A percentile compares a stretch with the other conserved stretches of the same genome.
Conservation (phyloP, 2,888 invertebrate genomes). For the Torymus aiolomorphi region DNA sequence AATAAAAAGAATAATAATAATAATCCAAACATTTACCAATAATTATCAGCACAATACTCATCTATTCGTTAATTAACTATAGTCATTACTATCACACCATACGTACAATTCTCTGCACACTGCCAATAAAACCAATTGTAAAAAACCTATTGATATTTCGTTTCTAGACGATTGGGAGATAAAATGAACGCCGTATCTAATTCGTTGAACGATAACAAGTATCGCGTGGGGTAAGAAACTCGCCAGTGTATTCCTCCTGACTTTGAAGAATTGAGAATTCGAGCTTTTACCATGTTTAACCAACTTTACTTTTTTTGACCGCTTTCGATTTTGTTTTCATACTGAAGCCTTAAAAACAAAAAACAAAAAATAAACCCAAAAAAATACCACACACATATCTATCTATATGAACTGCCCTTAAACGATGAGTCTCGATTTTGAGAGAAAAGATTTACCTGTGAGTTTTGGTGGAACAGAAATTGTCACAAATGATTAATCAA, state of each 20-base stretch:
- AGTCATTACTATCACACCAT: conserved; percentile 29
- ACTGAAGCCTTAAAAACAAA: conserved; percentile 40
- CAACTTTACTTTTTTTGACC: conserved; percentile 32
- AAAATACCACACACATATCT: too few species aligned
- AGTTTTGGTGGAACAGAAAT: conserved; percentile 36
- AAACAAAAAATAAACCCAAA: not conserved
- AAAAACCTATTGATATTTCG: conserved; percentile 44
- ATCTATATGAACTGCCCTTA: conserved; percentile 29
- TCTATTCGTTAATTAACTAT: conserved; percentile 51
- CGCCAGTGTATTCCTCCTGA: conserved; percentile 24
- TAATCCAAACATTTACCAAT: conserved; percentile 45
- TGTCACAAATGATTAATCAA: conserved; percentile 5
- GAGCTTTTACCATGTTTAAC: conserved; percentile 45
- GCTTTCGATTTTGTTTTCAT: conserved; percentile 41
- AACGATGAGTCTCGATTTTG: conserved; percentile 33
- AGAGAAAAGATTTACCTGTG: conserved; percentile 27
- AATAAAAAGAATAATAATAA: conserved; percentile 42
- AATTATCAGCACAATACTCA: conserved; percentile 44
- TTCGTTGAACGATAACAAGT: conserved; percentile 58
- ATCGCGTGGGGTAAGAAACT: conserved; percentile 59
- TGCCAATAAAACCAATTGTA: not conserved
- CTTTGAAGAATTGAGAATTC: conserved; percentile 49
- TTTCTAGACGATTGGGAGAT: conserved; percentile 59
- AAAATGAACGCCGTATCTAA: conserved; percentile 58
- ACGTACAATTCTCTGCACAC: conserved; percentile 9